Percentiles rank a stretch among this genome's conserved stretches.
These are phyloP conservation scores for Branchinecta lynchi DNA, from an alignment of 1,140 invertebrate species.

Conservation along the genomic window DNA sequence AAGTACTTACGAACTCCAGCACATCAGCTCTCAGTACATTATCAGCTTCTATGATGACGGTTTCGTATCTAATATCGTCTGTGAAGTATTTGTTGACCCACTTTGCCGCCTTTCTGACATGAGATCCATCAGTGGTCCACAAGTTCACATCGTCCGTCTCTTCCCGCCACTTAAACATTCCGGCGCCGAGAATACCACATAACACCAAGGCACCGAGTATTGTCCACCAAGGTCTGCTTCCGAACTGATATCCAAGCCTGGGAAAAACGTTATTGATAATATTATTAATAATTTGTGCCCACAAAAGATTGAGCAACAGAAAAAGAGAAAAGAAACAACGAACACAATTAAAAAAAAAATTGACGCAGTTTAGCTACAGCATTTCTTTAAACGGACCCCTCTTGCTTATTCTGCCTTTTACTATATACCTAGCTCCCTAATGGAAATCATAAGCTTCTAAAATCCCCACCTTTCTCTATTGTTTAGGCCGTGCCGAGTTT, in stretches of 20 bases:
- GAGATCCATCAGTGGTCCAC: conserved; percentile 23
- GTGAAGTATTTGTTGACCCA: conserved; percentile 33
- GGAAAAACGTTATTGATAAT: conserved; percentile 17
- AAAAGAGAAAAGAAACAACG: no score
- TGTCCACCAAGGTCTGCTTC: conserved; percentile 31
- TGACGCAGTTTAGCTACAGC: no score
- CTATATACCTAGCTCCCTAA: no score
- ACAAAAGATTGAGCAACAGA: no score
- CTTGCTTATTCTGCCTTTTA: no score
- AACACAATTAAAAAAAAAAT: no score
- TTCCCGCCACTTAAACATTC: conserved; percentile 23
- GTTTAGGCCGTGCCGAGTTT: no score
- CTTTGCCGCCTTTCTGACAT: conserved; percentile 28
- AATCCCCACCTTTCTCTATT: no score
- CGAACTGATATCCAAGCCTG: conserved; percentile 31
- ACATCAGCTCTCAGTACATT: conserved; percentile 33
- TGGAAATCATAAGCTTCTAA: no score
- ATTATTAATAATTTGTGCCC: neutral
- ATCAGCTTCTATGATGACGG: conserved; percentile 34
- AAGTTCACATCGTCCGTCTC: conserved; percentile 23
- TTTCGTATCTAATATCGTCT: conserved; percentile 33
- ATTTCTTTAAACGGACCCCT: no score
- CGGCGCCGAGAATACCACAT: conserved; percentile 18
- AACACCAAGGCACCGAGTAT: conserved; percentile 25
- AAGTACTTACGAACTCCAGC: conserved; percentile 30